Conservation (phyloP, 1,140 invertebrate species). For the Nixonia krombeini region DNA sequence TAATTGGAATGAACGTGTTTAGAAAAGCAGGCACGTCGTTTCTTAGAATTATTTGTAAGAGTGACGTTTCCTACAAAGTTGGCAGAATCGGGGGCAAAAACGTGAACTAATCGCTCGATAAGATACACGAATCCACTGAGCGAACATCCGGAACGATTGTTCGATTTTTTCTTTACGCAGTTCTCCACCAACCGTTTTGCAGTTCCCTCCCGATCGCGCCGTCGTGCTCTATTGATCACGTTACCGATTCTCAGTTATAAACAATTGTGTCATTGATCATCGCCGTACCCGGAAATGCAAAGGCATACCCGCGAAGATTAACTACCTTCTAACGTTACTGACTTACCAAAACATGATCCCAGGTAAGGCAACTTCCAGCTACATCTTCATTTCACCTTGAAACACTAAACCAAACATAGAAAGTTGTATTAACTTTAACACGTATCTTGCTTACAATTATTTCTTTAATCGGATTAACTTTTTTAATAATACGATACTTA, state of each 20-base stretch:
- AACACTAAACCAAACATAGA: too few species aligned
- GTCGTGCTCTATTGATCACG: conserved; percentile 30
- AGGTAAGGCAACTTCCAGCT: too few species aligned
- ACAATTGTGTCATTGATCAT: conserved; percentile 32
- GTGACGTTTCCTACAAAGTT: neutral
- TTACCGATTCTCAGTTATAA: conserved; percentile 19
- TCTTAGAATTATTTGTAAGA: too few species aligned
- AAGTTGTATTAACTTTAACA: too few species aligned
- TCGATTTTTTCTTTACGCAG: conserved; percentile 18
- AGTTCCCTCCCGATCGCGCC: conserved; percentile 11
- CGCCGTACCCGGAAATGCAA: conserved; percentile 9
- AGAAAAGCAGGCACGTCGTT: too few species aligned
- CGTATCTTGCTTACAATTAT: too few species aligned
- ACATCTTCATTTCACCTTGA: too few species aligned
- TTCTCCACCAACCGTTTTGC: conserved; percentile 10
- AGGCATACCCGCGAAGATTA: neutral
- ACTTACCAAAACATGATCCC: neutral
- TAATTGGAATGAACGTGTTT: too few species aligned
- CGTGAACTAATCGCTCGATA: conserved; percentile 11
- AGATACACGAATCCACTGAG: conserved; percentile 5
- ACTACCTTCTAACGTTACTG: neutral
- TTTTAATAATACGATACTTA: too few species aligned
- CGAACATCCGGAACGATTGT: conserved; percentile 21
- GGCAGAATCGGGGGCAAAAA: conserved; percentile 1
- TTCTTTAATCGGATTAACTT: too few species aligned